Conservation (phyloP, 2,888 invertebrate genomes). For the Mimachlamys varia region DNA sequence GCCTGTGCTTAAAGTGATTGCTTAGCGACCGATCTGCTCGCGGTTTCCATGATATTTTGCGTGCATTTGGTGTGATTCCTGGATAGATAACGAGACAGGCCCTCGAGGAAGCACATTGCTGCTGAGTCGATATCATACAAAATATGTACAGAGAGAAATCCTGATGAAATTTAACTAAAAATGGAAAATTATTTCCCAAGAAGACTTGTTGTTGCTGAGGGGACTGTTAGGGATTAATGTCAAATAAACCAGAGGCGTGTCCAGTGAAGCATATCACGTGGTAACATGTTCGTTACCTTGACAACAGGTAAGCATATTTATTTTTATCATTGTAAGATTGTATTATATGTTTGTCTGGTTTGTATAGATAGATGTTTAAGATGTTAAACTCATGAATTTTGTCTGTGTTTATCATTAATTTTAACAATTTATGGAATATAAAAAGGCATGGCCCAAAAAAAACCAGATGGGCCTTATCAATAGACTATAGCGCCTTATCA, state of each 20-base stretch:
- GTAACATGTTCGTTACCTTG: not conserved
- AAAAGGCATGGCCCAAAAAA: too few relatives aligned
- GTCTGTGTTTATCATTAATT: too few relatives aligned
- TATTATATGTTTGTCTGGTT: not conserved
- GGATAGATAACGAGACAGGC: not conserved
- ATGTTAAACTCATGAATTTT: too few relatives aligned
- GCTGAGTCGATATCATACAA: not conserved
- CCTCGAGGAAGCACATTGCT: not conserved
- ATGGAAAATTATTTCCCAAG: not conserved
- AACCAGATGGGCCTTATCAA: too few relatives aligned
- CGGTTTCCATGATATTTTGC: not conserved
- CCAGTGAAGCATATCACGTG: not conserved
- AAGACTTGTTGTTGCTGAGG: not conserved
- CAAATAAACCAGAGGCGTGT: not conserved
- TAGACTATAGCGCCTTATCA: too few relatives aligned
- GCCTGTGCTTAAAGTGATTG: not conserved
- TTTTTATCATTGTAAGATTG: not conserved
- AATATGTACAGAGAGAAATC: not conserved
- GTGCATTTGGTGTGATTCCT: not conserved
- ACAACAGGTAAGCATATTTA: conserved; percentile 11
- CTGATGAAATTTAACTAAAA: not conserved
- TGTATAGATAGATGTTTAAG: too few relatives aligned
- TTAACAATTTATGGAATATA: too few relatives aligned
- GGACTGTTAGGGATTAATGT: not conserved
- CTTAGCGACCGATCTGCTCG: not conserved